phyloP scores from a whole-genome alignment of 2,888 invertebrate species.

The Eledone cirrhosa region DNA sequence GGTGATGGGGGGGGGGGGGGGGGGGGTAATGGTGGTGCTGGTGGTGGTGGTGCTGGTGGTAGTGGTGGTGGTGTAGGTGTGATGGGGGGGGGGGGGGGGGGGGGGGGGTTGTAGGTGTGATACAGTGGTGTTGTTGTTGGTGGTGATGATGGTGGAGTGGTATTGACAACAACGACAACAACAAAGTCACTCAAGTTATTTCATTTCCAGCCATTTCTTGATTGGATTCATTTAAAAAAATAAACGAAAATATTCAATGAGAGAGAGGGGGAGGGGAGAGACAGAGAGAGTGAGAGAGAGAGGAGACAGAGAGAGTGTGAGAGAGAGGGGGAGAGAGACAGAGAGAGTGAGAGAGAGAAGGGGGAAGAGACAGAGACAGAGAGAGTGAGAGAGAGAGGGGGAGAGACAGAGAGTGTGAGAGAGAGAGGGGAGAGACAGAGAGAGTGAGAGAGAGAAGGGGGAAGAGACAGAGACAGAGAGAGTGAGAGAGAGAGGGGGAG shows the following conservation, averaged over 20 bases:
- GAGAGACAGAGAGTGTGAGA: background rate
- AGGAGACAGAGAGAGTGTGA: background rate
- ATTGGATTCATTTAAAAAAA: too few relatives aligned
- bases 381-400: background rate
- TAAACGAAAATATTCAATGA: background rate
- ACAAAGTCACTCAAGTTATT: too few relatives aligned
- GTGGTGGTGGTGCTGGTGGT: too few relatives aligned
- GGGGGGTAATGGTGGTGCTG: too few relatives aligned
- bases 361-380: background rate
- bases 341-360: background rate
- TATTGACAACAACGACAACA: too few relatives aligned
- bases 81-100: too few relatives aligned
- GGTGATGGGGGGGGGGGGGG: too few relatives aligned
- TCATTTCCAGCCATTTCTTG: too few relatives aligned
- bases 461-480: background rate
- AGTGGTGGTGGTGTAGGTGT: too few relatives aligned
- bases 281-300: background rate
- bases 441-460: background rate
- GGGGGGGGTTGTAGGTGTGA: too few relatives aligned
- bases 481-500: background rate
- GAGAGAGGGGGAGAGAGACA: background rate
- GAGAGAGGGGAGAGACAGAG: background rate
- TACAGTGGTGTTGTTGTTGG: too few relatives aligned
- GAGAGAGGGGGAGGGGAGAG: background rate
- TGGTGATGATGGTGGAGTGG: too few relatives aligned